Conservation (phyloP, 2,797 vertebrate species). For the Epinephelus coioides region DNA sequence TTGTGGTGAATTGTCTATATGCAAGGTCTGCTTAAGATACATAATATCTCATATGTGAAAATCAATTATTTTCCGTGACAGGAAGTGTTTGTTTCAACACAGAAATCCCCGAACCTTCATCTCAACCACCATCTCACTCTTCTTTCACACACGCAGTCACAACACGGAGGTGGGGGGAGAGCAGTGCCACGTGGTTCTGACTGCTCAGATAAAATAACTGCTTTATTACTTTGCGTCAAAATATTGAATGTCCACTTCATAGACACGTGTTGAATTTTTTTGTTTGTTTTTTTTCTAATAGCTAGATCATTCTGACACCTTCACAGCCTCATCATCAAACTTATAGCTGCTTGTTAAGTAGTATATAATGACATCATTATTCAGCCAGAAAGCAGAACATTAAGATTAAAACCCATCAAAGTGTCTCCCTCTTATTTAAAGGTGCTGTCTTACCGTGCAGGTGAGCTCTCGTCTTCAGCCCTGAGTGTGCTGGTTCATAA, state of each 20-base stretch:
- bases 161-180: conserved; percentile 2
- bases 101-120: background rate
- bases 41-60: background rate
- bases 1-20: too few relatives aligned
- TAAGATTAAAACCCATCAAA: background rate
- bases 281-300: too few relatives aligned
- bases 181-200: conserved; percentile 66
- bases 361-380: too few relatives aligned
- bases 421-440: background rate
- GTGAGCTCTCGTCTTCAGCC: background rate
- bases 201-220: conserved; percentile 3
- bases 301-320: too few relatives aligned
- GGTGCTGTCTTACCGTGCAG: conserved; percentile 42
- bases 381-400: background rate
- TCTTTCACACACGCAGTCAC: background rate
- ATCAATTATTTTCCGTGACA: background rate
- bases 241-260: background rate
- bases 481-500: background rate
- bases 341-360: background rate
- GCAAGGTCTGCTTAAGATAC: too few relatives aligned
- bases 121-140: too few relatives aligned
- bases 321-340: background rate
- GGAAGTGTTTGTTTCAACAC: background rate
- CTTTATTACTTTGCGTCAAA: background rate
- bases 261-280: background rate